Conservation (phyloP, 2,888 invertebrate genomes). For the Erebia aethiops region DNA sequence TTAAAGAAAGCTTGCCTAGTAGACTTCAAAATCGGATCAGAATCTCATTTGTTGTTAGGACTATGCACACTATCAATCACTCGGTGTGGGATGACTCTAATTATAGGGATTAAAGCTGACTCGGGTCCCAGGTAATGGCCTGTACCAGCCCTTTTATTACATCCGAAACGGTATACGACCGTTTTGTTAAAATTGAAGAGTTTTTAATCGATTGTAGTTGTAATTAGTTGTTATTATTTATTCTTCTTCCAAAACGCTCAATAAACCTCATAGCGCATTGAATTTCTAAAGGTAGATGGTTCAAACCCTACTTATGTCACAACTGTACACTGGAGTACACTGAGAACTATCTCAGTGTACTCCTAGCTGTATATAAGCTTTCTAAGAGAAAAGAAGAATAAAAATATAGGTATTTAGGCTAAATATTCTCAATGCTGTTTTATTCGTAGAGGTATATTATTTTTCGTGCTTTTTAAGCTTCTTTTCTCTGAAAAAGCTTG, state of each 20-base stretch:
- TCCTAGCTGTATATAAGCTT: too few species aligned
- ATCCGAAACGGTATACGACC: constrained; percentile 52
- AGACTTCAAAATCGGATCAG: constrained; percentile 54
- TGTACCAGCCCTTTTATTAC: constrained; percentile 58
- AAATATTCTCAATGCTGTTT: too few species aligned
- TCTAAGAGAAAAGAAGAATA: too few species aligned
- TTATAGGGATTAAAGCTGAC: constrained; percentile 77
- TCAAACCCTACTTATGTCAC: too few species aligned
- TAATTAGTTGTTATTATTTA: constrained; percentile 30
- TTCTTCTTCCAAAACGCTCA: background rate
- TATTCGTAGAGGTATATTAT: too few species aligned
- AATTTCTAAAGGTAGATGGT: too few species aligned
- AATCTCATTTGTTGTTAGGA: constrained; percentile 66
- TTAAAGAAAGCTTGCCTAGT: background rate
- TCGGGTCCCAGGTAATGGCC: constrained; percentile 67
- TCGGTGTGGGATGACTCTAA: constrained; percentile 72
- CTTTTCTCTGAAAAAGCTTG: too few species aligned
- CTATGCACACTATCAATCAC: constrained; percentile 74
- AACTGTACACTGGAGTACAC: too few species aligned
- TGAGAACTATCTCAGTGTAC: too few species aligned
- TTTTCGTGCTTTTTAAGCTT: too few species aligned
- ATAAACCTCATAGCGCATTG: too few species aligned
- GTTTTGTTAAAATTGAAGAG: constrained; percentile 57
- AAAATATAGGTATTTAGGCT: too few species aligned
- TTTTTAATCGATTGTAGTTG: constrained; percentile 54